phyloP scores from a whole-genome alignment of 92 coral and sea anemone genomes.

The Blastomussa wellsi region DNA sequence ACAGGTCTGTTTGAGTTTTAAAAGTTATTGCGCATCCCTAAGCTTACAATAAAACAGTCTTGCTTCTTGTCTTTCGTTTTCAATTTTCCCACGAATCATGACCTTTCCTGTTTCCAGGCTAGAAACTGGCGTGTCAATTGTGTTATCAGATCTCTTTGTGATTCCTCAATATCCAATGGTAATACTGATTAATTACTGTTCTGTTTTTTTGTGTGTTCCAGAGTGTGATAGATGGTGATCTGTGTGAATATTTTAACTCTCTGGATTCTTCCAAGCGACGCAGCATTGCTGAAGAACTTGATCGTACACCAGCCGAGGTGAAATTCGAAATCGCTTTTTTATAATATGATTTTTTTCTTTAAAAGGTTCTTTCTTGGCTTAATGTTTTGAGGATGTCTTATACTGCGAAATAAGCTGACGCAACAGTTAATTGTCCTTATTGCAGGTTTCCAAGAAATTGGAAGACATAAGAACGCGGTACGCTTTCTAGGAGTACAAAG shows the following conservation, averaged over 20 bases:
- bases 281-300: constrained; percentile 95
- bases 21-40: background rate
- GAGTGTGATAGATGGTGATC: constrained; percentile 97
- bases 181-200: background rate
- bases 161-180: background rate
- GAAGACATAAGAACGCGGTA: constrained; percentile 96
- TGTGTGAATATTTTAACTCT: constrained; percentile 95
- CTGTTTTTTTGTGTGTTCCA: constrained; percentile 17
- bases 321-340: background rate
- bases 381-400: background rate
- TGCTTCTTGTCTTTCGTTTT: background rate
- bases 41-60: background rate
- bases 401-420: background rate
- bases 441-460: constrained; percentile 92
- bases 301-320: constrained; percentile 99
- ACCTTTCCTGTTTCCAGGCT: background rate
- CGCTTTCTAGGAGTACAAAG: constrained; percentile 68
- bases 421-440: background rate
- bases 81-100: background rate
- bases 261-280: constrained; percentile 93
- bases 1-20: background rate
- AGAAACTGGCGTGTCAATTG: background rate
- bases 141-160: background rate
- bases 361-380: background rate
- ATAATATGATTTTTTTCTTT: no score